Percentiles rank a stretch among this genome's conserved stretches.
Conservation (phyloP, 1,140 invertebrate genomes). For the Rhagoletis pomonella region DNA sequence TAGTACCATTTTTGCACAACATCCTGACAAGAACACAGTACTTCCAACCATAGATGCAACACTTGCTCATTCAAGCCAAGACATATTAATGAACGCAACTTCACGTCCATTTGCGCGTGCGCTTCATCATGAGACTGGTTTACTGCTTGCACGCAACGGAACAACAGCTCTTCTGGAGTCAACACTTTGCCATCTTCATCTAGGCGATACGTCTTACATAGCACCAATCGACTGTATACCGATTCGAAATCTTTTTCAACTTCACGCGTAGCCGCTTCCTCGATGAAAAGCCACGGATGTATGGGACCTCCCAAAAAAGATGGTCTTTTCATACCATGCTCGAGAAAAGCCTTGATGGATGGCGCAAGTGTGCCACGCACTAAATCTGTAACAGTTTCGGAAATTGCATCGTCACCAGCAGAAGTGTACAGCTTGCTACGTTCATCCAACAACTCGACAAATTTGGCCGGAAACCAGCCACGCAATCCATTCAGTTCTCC, state of each 20-base stretch:
- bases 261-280: conserved; percentile 95
- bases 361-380: conserved; percentile 96
- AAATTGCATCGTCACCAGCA: conserved; percentile 97
- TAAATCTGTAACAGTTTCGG: conserved; percentile 96
- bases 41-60: conserved; percentile 98
- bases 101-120: conserved; percentile 98
- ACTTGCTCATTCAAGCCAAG: conserved; percentile 97
- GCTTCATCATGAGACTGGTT: conserved; percentile 96
- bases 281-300: conserved; percentile 99
- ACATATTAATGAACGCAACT: conserved; percentile 92
- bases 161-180: conserved; percentile 97
- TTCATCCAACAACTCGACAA: conserved; percentile 97
- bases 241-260: conserved; percentile 99
- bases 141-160: conserved; percentile 95
- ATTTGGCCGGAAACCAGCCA: conserved; percentile 99
- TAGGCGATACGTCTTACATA: conserved; percentile 98
- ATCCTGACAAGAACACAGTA: conserved; percentile 95
- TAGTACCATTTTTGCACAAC: conserved; percentile 99
- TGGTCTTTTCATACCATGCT: conserved; percentile 96
- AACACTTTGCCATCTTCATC: conserved; percentile 99
- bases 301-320: conserved; percentile 89
- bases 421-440: conserved; percentile 96
- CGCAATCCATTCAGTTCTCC: conserved; percentile 97
- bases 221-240: conserved; percentile 95
- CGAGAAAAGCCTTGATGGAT: conserved; percentile 94